Conservation (phyloP, 2,113 vertebrate genomes). For the Suncus etruscus region DNA sequence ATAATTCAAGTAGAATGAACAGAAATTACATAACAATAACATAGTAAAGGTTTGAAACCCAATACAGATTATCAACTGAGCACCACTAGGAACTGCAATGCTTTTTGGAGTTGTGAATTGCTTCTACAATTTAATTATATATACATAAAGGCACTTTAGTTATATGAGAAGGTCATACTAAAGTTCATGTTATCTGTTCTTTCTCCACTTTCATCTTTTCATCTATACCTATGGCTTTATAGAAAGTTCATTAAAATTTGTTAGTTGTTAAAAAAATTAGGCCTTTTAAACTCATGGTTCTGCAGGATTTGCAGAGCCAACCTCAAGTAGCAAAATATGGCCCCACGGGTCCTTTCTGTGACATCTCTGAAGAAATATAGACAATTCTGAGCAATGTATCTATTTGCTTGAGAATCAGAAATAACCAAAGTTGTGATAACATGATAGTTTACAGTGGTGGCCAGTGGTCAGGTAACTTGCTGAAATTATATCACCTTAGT, state of each 20-base stretch:
- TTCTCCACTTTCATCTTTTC: neutral
- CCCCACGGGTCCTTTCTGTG: too few species aligned
- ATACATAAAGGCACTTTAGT: too few species aligned
- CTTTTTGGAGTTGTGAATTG: too few species aligned
- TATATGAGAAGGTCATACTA: neutral
- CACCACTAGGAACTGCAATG: too few species aligned
- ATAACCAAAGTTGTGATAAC: neutral
- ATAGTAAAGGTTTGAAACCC: neutral
- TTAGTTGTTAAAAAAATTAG: neutral
- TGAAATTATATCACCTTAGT: neutral
- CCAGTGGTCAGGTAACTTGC: too few species aligned
- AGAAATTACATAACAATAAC: too few species aligned
- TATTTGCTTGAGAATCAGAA: neutral
- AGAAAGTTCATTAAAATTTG: neutral
- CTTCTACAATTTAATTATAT: too few species aligned
- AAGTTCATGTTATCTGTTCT: neutral
- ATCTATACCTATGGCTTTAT: neutral
- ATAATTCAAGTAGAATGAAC: too few species aligned
- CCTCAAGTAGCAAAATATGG: neutral
- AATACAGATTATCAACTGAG: too few species aligned
- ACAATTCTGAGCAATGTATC: neutral
- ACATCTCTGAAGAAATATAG: neutral
- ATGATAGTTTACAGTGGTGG: neutral
- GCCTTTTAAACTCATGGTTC: neutral
- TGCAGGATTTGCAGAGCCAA: neutral